These are phyloP conservation scores for Dexiosoma caninum DNA, from an alignment of 2,888 invertebrate genomes.

Conservation along the genomic window DNA sequence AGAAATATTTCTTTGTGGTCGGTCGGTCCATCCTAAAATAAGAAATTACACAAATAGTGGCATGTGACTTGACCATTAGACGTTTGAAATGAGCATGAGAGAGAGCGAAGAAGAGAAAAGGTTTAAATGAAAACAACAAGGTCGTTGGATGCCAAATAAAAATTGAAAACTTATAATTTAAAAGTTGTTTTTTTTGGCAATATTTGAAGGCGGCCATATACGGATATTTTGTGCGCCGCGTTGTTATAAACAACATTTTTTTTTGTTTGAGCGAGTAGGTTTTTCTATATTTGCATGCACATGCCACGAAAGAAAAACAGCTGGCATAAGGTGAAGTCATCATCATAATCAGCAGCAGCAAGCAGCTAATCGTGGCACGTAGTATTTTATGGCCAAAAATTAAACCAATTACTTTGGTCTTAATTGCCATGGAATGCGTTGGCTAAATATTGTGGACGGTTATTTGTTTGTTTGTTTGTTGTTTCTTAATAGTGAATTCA, in stretches of 20 bases:
- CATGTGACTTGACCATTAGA: constrained; percentile 54
- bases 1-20: constrained; percentile 27
- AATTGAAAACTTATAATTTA: not conserved
- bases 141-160: constrained; percentile 42
- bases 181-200: constrained; percentile 52
- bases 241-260: constrained; percentile 25
- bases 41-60: constrained; percentile 33
- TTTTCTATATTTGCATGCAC: constrained; percentile 27
- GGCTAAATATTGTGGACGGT: constrained; percentile 48
- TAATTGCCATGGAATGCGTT: constrained; percentile 58
- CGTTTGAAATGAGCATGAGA: not conserved
- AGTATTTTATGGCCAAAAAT: constrained; percentile 55
- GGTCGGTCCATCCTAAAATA: constrained; percentile 23
- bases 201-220: constrained; percentile 50
- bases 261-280: constrained; percentile 55
- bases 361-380: constrained; percentile 15
- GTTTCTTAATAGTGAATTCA: not conserved
- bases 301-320: not conserved
- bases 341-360: no score
- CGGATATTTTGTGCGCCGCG: constrained; percentile 57
- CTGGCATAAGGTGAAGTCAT: constrained; percentile 52
- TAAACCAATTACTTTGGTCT: constrained; percentile 44
- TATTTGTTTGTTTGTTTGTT: not conserved
- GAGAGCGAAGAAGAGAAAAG: constrained; percentile 33
- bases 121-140: constrained; percentile 55